These are phyloP conservation scores for Drosophila murphyi DNA, from an alignment of 1,140 invertebrate genomes.

Conservation along the genomic window DNA sequence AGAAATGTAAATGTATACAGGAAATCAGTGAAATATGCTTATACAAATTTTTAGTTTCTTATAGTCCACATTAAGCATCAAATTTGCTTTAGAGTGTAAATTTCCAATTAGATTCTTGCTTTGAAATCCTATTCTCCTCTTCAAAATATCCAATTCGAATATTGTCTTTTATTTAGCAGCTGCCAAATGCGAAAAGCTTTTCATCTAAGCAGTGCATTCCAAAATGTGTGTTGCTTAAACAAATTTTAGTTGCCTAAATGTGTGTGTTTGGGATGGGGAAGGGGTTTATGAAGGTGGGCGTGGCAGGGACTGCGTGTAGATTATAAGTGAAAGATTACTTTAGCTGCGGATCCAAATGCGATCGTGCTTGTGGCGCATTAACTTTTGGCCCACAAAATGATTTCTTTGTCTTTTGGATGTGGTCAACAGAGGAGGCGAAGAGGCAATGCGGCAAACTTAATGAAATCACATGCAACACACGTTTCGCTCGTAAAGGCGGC, in stretches of 20 bases:
- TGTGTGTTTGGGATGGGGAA: not conserved
- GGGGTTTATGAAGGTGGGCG: not conserved
- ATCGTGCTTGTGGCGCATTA: slow-evolving; percentile 68
- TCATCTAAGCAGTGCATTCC: not conserved
- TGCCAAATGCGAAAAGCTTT: not conserved
- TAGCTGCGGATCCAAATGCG: slow-evolving; percentile 34
- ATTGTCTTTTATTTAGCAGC: not conserved
- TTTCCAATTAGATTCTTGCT: no score
- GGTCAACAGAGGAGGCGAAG: slow-evolving; percentile 47
- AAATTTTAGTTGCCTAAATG: slow-evolving; percentile 1
- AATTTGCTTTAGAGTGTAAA: no score
- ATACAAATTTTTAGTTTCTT: no score
- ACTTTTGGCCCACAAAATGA: slow-evolving; percentile 65
- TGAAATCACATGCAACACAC: slow-evolving; percentile 79
- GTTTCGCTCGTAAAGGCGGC: slow-evolving; percentile 54
- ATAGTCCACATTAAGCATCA: no score
- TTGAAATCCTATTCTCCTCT: no score
- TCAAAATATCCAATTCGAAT: no score
- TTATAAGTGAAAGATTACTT: slow-evolving; percentile 60
- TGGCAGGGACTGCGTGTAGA: slow-evolving; percentile 44
- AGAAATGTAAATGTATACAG: no score
- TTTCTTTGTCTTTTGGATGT: slow-evolving; percentile 52
- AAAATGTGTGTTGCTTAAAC: slow-evolving; percentile 13
- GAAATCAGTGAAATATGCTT: no score
- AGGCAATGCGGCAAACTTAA: slow-evolving; percentile 57